Evolutionary conservation across 2,797 vertebrate species (phyloP), one percentile per base, ranked within the genome.

Genomic region (Syncerus caffer): DNA sequence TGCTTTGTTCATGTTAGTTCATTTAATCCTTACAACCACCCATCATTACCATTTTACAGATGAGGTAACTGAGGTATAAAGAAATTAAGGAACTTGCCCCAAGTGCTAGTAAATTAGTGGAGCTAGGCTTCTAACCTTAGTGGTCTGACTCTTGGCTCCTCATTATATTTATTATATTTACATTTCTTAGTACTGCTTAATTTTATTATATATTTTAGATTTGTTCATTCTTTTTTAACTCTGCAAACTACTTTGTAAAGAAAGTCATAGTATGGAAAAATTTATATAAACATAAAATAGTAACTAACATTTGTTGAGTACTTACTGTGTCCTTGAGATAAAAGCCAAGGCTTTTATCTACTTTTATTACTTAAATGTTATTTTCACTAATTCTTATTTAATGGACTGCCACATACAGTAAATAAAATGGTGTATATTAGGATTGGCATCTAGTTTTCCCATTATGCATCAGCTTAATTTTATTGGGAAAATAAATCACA

Each of bases 311-410:
- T 96, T 96, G 57, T 79, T 89, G 60, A 90, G 42, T 12, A 62
- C 60, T 96, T 90, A 51, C 11, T 79, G 10, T 90, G 29, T 94
- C 50, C 79, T 82, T 82, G 79, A 82, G 79, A 34, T 82, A 53
- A 82, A 76, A 34, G 90, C 83, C 67, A 55, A 93, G 21, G 42
- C 15, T 93, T 91, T 94, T 88, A 88, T 89, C 58, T 91, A 21
- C 47, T 96, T 97, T 34, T 2, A 74, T 83, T 95, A 60, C 89
- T 86, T 93, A 87, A 58, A 83, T 89, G 42, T 90, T 97, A 53
- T 80, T 93, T 96, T 96, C 55, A 95, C n/a, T 74, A 53, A 76
- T 90, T 89, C 16, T 94, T 92, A 10, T 85, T 88, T 84, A 50
- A 84, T 71, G 27, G 45, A 51, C 42, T 95, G 47, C 31, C 53